Percentiles rank a stretch among this genome's conserved stretches.
These are phyloP conservation scores for Cryptocheilus praepositus DNA, from an alignment of 2,888 invertebrate species.

Conservation along the genomic window DNA sequence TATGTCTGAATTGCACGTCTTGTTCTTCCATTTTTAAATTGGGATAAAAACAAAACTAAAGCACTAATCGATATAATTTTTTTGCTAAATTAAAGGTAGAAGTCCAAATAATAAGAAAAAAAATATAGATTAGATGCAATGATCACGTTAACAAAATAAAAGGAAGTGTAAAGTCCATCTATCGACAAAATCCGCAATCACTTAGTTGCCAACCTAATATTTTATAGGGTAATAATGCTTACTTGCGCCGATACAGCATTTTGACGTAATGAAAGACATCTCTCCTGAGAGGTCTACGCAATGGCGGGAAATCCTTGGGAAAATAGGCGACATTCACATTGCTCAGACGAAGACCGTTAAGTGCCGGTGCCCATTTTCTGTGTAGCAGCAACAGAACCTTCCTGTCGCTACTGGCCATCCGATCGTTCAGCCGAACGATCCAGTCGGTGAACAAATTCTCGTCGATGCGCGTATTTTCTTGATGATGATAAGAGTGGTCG, in stretches of 20 bases:
- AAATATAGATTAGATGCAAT: too few relatives aligned
- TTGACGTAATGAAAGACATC: slow-evolving; percentile 63
- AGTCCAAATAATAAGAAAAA: too few relatives aligned
- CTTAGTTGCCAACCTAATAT: too few relatives aligned
- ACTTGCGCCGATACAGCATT: slow-evolving; percentile 59
- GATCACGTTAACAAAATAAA: too few relatives aligned
- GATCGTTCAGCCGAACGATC: slow-evolving; percentile 53
- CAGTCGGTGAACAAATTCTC: slow-evolving; percentile 56
- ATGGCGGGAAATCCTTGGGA: slow-evolving; percentile 58
- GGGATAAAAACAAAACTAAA: too few relatives aligned
- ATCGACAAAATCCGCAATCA: too few relatives aligned
- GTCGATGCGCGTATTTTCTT: slow-evolving; percentile 48
- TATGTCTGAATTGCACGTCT: too few relatives aligned
- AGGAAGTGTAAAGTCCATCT: too few relatives aligned
- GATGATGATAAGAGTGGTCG: slow-evolving; percentile 45
- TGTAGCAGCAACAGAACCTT: slow-evolving; percentile 57
- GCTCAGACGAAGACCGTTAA: slow-evolving; percentile 45
- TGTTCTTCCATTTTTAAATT: too few relatives aligned
- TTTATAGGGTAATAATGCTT: neutral
- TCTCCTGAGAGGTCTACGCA: slow-evolving; percentile 55
- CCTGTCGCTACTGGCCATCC: slow-evolving; percentile 49
- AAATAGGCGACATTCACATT: slow-evolving; percentile 59
- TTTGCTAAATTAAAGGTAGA: too few relatives aligned
- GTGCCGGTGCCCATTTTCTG: slow-evolving; percentile 46
- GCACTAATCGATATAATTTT: too few relatives aligned